Conservation (phyloP, 2,113 vertebrate genomes). For the Hemichromis elongatus region DNA sequence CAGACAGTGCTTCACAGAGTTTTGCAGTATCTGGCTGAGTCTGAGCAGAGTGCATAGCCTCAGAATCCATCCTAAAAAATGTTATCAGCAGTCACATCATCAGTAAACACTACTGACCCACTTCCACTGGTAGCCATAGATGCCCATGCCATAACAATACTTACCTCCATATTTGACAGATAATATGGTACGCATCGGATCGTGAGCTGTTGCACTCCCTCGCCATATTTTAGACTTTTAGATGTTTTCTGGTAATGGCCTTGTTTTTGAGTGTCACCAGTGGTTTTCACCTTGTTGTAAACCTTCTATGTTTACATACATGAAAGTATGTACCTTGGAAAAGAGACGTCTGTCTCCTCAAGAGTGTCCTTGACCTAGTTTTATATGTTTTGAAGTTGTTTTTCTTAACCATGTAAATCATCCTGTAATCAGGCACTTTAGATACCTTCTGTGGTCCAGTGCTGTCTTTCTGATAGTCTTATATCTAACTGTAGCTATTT, state of each 20-base stretch:
- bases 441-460: background rate
- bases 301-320: background rate
- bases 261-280: background rate
- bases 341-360: accelerated
- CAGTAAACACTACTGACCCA: background rate
- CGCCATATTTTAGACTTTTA: accelerated
- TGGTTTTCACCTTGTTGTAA: background rate
- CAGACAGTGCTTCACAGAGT: too few relatives aligned
- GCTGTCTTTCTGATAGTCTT: background rate
- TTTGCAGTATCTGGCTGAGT: background rate
- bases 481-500: background rate
- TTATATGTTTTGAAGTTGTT: background rate
- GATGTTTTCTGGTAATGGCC: background rate
- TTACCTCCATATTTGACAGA: background rate
- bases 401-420: background rate
- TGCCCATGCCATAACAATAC: background rate
- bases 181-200: background rate
- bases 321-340: background rate
- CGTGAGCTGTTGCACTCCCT: background rate
- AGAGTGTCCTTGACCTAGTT: background rate
- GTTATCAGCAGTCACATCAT: background rate
- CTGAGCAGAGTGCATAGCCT: background rate
- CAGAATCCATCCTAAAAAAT: too few relatives aligned
- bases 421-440: background rate
- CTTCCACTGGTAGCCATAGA: background rate